phyloP scores from a whole-genome alignment of 2,888 invertebrate genomes.

The Drosophila multiciliata region DNA sequence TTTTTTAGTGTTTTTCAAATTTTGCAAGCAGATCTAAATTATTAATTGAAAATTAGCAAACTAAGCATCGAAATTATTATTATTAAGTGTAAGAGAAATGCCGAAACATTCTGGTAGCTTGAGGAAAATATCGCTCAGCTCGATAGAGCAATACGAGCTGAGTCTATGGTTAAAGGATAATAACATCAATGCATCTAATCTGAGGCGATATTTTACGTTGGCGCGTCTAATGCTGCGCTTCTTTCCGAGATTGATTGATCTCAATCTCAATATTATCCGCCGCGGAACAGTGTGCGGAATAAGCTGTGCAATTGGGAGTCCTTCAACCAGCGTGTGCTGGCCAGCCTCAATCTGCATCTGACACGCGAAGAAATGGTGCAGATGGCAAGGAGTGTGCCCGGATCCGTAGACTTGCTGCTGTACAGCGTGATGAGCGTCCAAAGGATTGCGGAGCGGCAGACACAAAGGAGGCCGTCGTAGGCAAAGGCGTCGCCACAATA shows the following conservation, averaged over 20 bases:
- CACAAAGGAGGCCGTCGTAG: not conserved
- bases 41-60: not conserved
- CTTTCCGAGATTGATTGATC: conserved; percentile 90
- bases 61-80: not conserved
- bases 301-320: conserved; percentile 92
- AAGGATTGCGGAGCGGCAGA: conserved; percentile 8
- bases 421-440: conserved; percentile 59
- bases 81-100: conserved; percentile 15
- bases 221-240: conserved; percentile 90
- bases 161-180: conserved; percentile 49
- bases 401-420: conserved; percentile 88
- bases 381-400: conserved; percentile 87
- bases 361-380: conserved; percentile 87
- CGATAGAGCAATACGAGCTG: conserved; percentile 48
- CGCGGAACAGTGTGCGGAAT: conserved; percentile 88
- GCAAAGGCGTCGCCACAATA: not conserved
- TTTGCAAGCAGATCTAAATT: not conserved
- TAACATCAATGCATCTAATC: conserved; percentile 59
- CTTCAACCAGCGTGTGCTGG: conserved; percentile 89
- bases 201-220: conserved; percentile 91
- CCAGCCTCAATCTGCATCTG: conserved; percentile 87
- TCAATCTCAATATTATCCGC: conserved; percentile 89
- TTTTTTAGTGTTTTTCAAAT: not conserved
- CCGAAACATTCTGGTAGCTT: not conserved
- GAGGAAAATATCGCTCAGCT: conserved; percentile 37